These are phyloP conservation scores for Sus cebifrons DNA, from an alignment of 2,797 vertebrate genomes.

Conservation along the genomic window DNA sequence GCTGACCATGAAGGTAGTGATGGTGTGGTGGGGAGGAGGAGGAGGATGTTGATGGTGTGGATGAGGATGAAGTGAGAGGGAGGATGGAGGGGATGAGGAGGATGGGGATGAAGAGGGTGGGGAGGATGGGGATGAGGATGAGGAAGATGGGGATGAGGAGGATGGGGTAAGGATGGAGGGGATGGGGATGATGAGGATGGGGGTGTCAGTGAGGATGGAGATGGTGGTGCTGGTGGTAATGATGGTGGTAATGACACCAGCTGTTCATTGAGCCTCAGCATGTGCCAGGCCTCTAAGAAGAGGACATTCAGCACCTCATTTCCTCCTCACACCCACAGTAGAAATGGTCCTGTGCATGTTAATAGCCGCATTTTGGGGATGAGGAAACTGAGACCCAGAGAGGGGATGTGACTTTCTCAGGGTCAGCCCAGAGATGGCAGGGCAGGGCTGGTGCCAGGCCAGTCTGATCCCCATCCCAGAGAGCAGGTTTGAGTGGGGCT, in stretches of 20 bases:
- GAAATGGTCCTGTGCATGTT: rapidly evolving
- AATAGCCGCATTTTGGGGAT: not conserved
- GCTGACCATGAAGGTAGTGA: rapidly evolving
- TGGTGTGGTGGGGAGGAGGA: not conserved
- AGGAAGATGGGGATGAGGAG: rapidly evolving
- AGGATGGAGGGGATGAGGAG: rapidly evolving
- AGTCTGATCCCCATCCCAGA: rapidly evolving
- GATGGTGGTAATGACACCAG: not conserved
- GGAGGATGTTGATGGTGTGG: rapidly evolving
- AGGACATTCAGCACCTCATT: not conserved
- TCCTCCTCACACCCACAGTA: not conserved
- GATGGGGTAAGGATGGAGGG: rapidly evolving
- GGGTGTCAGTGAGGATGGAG: not conserved
- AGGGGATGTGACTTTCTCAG: not conserved
- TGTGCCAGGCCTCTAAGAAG: not conserved
- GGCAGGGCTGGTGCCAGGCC: not conserved
- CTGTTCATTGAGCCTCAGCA: not conserved
- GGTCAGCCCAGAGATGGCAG: not conserved
- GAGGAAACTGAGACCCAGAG: not conserved
- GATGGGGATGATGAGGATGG: rapidly evolving
- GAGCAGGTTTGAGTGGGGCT: not conserved
- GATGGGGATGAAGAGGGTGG: rapidly evolving
- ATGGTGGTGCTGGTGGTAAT: rapidly evolving
- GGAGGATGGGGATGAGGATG: rapidly evolving
- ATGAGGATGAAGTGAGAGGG: rapidly evolving